Percentiles rank a stretch among this genome's conserved stretches.
Conservation (phyloP, 2,113 vertebrate genomes). For the Setophaga kirtlandii region DNA sequence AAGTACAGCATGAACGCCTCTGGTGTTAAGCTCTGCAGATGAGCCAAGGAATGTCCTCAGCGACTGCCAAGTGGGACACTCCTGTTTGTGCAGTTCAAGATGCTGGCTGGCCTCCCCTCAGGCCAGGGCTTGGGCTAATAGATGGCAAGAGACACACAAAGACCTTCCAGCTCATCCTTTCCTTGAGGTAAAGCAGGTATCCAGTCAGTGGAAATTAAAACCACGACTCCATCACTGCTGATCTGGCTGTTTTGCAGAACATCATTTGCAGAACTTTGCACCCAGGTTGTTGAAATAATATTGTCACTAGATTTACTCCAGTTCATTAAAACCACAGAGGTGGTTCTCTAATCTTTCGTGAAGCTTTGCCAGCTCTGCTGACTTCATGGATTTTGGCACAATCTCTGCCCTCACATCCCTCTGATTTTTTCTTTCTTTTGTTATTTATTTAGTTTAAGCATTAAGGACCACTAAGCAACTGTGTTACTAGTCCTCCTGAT, state of each 20-base stretch:
- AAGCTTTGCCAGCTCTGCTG: neutral
- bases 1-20: neutral
- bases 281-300: neutral
- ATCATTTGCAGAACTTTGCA: neutral
- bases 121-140: neutral
- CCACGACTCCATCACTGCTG: neutral
- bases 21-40: neutral
- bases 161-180: neutral
- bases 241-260: neutral
- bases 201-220: neutral
- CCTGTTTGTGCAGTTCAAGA: neutral
- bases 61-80: constrained; percentile 3
- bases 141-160: neutral
- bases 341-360: neutral
- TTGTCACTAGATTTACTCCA: neutral
- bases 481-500: neutral
- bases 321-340: neutral
- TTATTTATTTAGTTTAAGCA: neutral
- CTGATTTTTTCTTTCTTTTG: neutral
- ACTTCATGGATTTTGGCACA: neutral
- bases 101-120: neutral
- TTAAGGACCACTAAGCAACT: neutral
- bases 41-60: constrained; percentile 19
- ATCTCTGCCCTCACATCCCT: neutral
- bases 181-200: neutral